Base-by-base conservation (phyloP, 2,113 vertebrate genomes). In the Silurus meridionalis region DNA sequence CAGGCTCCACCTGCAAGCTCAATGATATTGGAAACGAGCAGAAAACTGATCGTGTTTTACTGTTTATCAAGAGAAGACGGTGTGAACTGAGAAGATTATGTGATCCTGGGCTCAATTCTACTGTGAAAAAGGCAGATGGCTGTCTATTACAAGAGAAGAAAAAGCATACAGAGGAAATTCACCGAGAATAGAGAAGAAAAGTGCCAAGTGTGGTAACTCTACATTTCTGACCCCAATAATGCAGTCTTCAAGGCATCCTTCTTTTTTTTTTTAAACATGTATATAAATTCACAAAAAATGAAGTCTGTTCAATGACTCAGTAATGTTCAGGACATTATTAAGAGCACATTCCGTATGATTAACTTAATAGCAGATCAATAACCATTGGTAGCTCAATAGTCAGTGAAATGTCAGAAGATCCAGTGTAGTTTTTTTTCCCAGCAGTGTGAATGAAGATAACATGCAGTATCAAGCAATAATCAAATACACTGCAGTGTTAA, bases 11-110 rank as follows among this genome's bases (percentile, higher is more conserved):
- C 69, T 37, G 58, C 11, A n/a, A 66, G 60, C 21, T 48, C 8
- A 19, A 60, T 25, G 80, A 87, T 83, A 83, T 67, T 50, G 61
- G 25, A 87, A 83, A 19, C 81, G 69, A 67, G 15, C 48, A 69
- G n/a, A 64, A 82, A 19, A 8, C 50, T 83, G 48, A 67, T 52
- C 10, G 10, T 11, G 28, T 61, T 61, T 60, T 23, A 48, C 57
- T 17, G 21, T 37, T 64, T 63, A 77, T 84, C 58, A 23, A 55
- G 50, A 14, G 60, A 63, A 28, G 28, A 80, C 79, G 57, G 63
- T 17, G 63, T 67, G 63, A 78, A 37, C 82, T 58, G 17, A 60
- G 28, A 80, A 48, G 21, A n/a, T 46, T 57, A n/a, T 46, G 81
- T 67, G 61, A 69, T 67, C 13, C 48, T 67, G 64, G n/a, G n/a